Conservation (phyloP, 30 jellyfish, hydroid and myxozoan species). For the Aurelia aurita region DNA sequence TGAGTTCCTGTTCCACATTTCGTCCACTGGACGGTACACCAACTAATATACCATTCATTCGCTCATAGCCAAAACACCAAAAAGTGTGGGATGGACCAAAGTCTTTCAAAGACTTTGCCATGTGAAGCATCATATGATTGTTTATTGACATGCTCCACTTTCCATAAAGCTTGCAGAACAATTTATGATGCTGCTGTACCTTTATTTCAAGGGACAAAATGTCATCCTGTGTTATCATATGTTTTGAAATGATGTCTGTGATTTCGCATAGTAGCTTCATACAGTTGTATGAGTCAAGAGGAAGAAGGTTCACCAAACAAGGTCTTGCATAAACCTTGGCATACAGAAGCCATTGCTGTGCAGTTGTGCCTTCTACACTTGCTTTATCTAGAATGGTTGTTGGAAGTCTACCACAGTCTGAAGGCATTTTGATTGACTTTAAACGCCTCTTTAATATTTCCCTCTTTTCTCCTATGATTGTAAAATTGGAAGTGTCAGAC, state of each 20-base stretch:
- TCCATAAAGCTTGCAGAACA: background rate
- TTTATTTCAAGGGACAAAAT: too few species aligned
- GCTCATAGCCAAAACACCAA: conserved; percentile 19
- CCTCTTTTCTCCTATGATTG: background rate
- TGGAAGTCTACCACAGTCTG: background rate
- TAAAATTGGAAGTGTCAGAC: background rate
- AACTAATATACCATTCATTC: background rate
- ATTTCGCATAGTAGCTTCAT: too few species aligned
- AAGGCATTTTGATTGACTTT: background rate
- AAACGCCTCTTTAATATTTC: background rate
- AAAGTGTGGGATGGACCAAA: background rate
- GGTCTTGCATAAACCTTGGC: too few species aligned
- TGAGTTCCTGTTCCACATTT: background rate
- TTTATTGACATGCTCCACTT: background rate
- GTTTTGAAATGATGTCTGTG: too few species aligned
- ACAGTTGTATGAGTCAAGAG: background rate
- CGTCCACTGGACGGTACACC: background rate
- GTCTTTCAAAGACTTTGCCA: background rate
- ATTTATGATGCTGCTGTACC: background rate
- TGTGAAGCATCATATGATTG: conserved; percentile 10
- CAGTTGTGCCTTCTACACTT: too few species aligned
- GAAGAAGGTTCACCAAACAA: too few species aligned
- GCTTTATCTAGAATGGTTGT: too few species aligned
- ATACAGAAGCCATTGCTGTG: too few species aligned
- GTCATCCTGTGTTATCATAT: too few species aligned